These are phyloP conservation scores for Ferdinandea cuprea DNA, from an alignment of 2,888 invertebrate genomes.

Conservation along the genomic window DNA sequence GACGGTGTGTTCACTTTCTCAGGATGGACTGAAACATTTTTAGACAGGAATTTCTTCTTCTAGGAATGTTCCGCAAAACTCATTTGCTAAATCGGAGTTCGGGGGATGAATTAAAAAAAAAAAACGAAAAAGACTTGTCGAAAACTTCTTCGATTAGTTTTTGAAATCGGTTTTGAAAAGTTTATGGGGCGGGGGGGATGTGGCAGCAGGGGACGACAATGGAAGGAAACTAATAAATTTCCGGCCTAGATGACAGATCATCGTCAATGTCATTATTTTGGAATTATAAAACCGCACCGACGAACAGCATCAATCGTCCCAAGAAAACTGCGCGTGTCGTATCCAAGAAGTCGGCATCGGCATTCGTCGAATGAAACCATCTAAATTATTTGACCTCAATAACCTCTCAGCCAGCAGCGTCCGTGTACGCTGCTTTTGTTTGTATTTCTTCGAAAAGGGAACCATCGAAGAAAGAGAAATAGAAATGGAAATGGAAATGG, in stretches of 20 bases:
- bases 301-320: neutral
- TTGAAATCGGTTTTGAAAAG: conserved; percentile 29
- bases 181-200: neutral
- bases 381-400: conserved; percentile 61
- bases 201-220: no score
- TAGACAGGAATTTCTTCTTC: conserved; percentile 15
- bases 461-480: conserved; percentile 38
- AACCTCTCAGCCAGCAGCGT: conserved; percentile 35
- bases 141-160: conserved; percentile 64
- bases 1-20: conserved; percentile 54
- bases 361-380: conserved; percentile 32
- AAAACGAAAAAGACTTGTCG: conserved; percentile 15
- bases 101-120: neutral
- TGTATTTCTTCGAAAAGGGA: conserved; percentile 32
- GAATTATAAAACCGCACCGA: neutral
- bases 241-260: conserved; percentile 61
- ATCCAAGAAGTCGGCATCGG: no score
- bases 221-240: conserved; percentile 71
- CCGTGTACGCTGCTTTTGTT: conserved; percentile 7
- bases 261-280: conserved; percentile 68
- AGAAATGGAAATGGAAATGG: conserved; percentile 10
- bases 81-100: conserved; percentile 9
- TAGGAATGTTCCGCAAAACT: conserved; percentile 10
- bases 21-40: conserved; percentile 24
- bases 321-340: neutral